phyloP scores from a whole-genome alignment of 1,140 invertebrate genomes.

The Atta texana region DNA sequence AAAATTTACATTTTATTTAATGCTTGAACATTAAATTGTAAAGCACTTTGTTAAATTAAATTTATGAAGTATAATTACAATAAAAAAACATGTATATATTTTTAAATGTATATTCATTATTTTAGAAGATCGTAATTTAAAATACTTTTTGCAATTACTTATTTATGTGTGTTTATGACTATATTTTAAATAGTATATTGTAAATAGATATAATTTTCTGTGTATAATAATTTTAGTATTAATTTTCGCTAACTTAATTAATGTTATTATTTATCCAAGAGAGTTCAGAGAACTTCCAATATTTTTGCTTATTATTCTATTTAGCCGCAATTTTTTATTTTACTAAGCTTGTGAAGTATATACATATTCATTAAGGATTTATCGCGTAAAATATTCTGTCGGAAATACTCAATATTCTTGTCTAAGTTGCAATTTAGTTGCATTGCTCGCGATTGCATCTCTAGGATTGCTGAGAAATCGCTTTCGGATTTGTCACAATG shows the following conservation, averaged over 20 bases:
- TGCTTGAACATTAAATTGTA: neutral
- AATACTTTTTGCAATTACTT: neutral
- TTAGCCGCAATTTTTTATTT: neutral
- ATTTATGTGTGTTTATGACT: too few species aligned
- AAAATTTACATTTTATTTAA: neutral
- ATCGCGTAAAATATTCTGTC: neutral
- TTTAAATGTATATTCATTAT: neutral
- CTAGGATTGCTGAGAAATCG: constrained; percentile 70
- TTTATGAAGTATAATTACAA: neutral
- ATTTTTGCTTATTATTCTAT: neutral
- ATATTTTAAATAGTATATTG: constrained; percentile 4
- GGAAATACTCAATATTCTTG: constrained; percentile 41
- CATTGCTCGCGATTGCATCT: constrained; percentile 42
- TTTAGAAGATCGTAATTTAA: neutral
- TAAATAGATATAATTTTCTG: neutral
- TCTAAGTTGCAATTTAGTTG: constrained; percentile 32
- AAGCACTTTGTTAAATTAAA: neutral
- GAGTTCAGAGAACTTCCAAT: neutral
- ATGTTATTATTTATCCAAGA: constrained; percentile 28
- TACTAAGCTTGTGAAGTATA: constrained; percentile 19
- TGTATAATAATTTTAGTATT: too few species aligned
- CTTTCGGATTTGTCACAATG: constrained; percentile 76
- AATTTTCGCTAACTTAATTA: constrained; percentile 11
- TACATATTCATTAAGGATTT: constrained; percentile 23
- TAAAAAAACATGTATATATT: neutral